These are phyloP conservation scores for Vanessa cardui DNA, from an alignment of 2,888 invertebrate genomes.

Conservation along the genomic window DNA sequence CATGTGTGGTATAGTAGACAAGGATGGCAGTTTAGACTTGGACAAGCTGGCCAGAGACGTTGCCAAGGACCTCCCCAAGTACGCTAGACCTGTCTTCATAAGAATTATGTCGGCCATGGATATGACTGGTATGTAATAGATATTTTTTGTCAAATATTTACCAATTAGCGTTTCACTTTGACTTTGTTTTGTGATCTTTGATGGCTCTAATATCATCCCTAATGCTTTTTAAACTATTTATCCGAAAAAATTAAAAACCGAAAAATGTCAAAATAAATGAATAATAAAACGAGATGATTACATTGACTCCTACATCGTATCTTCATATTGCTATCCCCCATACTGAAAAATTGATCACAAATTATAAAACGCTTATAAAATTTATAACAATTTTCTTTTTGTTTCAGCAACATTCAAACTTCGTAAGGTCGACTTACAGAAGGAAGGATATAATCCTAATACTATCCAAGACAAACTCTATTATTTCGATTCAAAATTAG, in stretches of 20 bases:
- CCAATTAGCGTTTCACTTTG: no score
- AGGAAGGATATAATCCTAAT: slow-evolving; percentile 92
- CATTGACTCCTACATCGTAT: no score
- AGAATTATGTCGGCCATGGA: slow-evolving; percentile 93
- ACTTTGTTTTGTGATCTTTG: no score
- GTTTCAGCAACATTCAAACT: slow-evolving; percentile 96
- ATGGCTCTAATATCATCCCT: no score
- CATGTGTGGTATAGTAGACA: slow-evolving; percentile 97
- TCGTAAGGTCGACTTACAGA: slow-evolving; percentile 95
- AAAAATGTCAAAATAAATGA: no score
- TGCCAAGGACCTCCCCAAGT: slow-evolving; percentile 89
- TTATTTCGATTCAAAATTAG: slow-evolving; percentile 87
- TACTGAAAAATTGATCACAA: no score
- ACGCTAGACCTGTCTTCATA: slow-evolving; percentile 96
- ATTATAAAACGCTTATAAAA: no score
- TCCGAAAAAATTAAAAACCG: no score
- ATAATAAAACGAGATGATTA: no score
- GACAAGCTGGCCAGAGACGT: slow-evolving; percentile 84
- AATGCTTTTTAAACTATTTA: no score
- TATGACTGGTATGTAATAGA: slow-evolving; percentile 88
- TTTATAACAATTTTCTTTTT: slow-evolving; percentile 20
- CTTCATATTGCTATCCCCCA: no score
- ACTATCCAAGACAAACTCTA: slow-evolving; percentile 89
- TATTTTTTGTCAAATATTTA: background rate
- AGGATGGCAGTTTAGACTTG: slow-evolving; percentile 86